These are phyloP conservation scores for Ophiothrix spiculata DNA, from an alignment of 35 echinoderm and acorn worm species.

Conservation along the genomic window DNA sequence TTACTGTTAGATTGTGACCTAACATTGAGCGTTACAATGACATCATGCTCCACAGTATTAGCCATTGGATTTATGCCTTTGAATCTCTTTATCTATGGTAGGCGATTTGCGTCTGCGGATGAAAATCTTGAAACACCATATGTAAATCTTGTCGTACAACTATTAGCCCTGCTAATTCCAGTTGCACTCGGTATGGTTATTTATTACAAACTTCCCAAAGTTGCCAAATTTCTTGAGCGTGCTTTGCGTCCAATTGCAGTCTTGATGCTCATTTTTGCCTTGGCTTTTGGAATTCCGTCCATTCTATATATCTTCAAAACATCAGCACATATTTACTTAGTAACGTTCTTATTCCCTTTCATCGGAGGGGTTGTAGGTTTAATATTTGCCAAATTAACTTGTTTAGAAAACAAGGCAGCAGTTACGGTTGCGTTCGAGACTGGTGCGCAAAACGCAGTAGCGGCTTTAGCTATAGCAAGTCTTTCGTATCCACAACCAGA, in stretches of 20 bases:
- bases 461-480: slow-evolving; percentile 62
- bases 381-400: slow-evolving; percentile 57
- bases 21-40: slow-evolving; percentile 87
- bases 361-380: slow-evolving; percentile 45
- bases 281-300: slow-evolving; percentile 47
- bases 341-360: slow-evolving; percentile 34
- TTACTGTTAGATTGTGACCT: slow-evolving; percentile 84
- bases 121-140: slow-evolving; percentile 61
- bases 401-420: slow-evolving; percentile 31
- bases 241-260: slow-evolving; percentile 55
- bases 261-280: slow-evolving; percentile 43
- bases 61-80: slow-evolving; percentile 91
- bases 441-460: slow-evolving; percentile 68
- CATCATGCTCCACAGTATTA: slow-evolving; percentile 72
- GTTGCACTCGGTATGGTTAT: slow-evolving; percentile 60
- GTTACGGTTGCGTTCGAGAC: slow-evolving; percentile 89
- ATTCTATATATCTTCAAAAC: slow-evolving; percentile 61
- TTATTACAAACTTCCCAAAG: slow-evolving; percentile 63
- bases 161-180: slow-evolving; percentile 59
- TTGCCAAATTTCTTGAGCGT: slow-evolving; percentile 37
- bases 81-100: slow-evolving; percentile 86
- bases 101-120: slow-evolving; percentile 51
- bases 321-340: slow-evolving; percentile 29
- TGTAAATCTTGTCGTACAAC: slow-evolving; percentile 55
- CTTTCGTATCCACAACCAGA: slow-evolving; percentile 79